These are phyloP conservation scores for Otolemur garnettii DNA, from an alignment of 2,113 vertebrate species.

Conservation along the genomic window DNA sequence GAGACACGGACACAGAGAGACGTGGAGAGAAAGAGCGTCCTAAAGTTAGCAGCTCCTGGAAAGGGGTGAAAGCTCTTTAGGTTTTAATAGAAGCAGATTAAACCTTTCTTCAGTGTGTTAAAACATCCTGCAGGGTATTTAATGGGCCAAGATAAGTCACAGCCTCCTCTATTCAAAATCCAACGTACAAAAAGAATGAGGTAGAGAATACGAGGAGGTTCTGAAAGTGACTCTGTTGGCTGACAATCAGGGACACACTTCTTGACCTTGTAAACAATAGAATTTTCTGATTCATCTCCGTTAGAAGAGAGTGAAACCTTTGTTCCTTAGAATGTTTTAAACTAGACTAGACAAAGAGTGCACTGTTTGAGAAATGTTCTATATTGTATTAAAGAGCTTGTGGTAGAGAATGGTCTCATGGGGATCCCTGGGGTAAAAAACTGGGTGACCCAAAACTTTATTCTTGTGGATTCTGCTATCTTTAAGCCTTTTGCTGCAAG, in stretches of 20 bases:
- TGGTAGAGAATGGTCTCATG: constrained; percentile 46
- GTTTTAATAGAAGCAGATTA: constrained; percentile 71
- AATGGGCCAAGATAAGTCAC: constrained; percentile 57
- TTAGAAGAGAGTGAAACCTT: constrained; percentile 71
- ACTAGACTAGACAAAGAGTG: constrained; percentile 65
- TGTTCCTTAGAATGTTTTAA: constrained; percentile 74
- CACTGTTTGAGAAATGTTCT: constrained; percentile 67
- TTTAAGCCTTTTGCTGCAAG: constrained; percentile 69
- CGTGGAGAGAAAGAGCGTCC: background rate
- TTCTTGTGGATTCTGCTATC: constrained; percentile 70
- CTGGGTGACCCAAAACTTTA: constrained; percentile 73
- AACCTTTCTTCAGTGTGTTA: constrained; percentile 59
- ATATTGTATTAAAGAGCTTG: constrained; percentile 62
- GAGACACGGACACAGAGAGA: background rate
- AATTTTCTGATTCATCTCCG: constrained; percentile 63
- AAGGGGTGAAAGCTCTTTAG: constrained; percentile 16
- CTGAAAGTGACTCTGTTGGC: constrained; percentile 50
- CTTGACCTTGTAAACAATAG: constrained; percentile 74
- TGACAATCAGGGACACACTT: constrained; percentile 66
- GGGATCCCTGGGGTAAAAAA: constrained; percentile 62
- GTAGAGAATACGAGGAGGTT: constrained; percentile 14
- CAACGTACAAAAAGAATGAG: constrained; percentile 30
- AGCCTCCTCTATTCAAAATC: constrained; percentile 58
- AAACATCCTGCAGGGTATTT: constrained; percentile 71
- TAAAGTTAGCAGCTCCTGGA: constrained; percentile 1